Evolutionary conservation across 2,888 invertebrate genomes (phyloP).

Genomic region (Neoaliturus tenellus): DNA sequence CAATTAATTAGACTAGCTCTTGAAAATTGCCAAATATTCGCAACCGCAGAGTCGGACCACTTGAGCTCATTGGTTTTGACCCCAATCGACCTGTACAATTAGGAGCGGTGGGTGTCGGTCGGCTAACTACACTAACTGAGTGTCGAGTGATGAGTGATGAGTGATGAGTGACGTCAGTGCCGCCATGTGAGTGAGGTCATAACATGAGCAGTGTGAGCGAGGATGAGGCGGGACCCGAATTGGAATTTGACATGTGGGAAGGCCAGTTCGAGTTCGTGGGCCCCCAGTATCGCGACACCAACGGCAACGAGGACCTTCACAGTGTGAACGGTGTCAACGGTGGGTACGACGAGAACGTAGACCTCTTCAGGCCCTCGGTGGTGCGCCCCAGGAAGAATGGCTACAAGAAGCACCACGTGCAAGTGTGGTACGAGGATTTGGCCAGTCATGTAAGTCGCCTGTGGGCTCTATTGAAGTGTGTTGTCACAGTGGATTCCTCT

Average conservation of each 20-base stretch:
- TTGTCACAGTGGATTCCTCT: too few relatives aligned
- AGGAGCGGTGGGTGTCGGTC: background rate
- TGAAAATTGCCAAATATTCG: background rate
- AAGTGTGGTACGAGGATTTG: slow-evolving; percentile 78
- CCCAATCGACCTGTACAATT: background rate
- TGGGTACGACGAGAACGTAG: slow-evolving; percentile 58
- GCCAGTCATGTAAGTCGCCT: slow-evolving; percentile 77
- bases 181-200: slow-evolving; percentile 7
- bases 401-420: slow-evolving; percentile 63
- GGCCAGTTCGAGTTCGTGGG: slow-evolving; percentile 92
- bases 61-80: slow-evolving; percentile 4
- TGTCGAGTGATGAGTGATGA: background rate
- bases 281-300: slow-evolving; percentile 54
- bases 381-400: slow-evolving; percentile 55
- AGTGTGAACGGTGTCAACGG: slow-evolving; percentile 17
- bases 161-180: slow-evolving; percentile 9
- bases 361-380: slow-evolving; percentile 62
- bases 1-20: background rate
- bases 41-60: background rate
- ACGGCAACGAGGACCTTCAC: slow-evolving; percentile 54
- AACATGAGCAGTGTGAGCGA: slow-evolving; percentile 61
- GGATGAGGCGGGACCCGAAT: slow-evolving; percentile 72
- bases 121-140: background rate
- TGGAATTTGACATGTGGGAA: slow-evolving; percentile 93
- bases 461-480: background rate